Base-by-base conservation (phyloP, 2,797 vertebrate species). In the Champsocephalus gunnari region DNA sequence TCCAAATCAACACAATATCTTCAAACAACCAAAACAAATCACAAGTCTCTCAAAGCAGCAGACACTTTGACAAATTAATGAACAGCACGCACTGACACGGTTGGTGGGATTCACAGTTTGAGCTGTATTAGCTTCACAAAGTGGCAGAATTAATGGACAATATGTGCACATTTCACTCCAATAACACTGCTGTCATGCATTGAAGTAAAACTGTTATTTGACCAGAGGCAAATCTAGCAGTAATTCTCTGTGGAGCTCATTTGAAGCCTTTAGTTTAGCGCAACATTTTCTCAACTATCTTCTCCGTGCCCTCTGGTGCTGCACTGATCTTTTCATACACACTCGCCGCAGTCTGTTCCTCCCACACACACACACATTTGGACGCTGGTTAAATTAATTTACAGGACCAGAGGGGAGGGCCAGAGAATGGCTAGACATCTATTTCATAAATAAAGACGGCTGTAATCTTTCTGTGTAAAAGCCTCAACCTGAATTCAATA, bases 381-480 rank as follows among this genome's bases (percentile, higher is more conserved):
- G 60, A 60, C 0, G 5, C 75, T 77, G 60, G 34, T 78, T 78
- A 49, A 59, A 71, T 73, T 82, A 47, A 78, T 70, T 63, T 81
- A 67, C 47, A 43, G 54, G 41, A 24, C 66, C 10, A 1, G 2
- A 7, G 61, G 34, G 34, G 34, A 44, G 54, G 6, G 6, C 14
- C 59, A 44, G 54, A 56, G 56, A n/a, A 48, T 41, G 34, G 48
- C 51, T 2, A 59, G 72, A 80, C 66, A 54, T 70, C 83, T 66
- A 58, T 75, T 71, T 79, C n/a, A 71, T 54, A 54, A 73, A 75
- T 82, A 75, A 75, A 85, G 71, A 60, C 2, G 9, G 51, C 47
- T 43, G 13, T 43, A 56, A 63, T 74, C 12, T 67, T 24, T 58
- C 53, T 6, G 17, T 62, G 21, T 51, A 44, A 62, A 80, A n/a